Conservation (phyloP, 2,888 invertebrate species). For the Pecten maximus region DNA sequence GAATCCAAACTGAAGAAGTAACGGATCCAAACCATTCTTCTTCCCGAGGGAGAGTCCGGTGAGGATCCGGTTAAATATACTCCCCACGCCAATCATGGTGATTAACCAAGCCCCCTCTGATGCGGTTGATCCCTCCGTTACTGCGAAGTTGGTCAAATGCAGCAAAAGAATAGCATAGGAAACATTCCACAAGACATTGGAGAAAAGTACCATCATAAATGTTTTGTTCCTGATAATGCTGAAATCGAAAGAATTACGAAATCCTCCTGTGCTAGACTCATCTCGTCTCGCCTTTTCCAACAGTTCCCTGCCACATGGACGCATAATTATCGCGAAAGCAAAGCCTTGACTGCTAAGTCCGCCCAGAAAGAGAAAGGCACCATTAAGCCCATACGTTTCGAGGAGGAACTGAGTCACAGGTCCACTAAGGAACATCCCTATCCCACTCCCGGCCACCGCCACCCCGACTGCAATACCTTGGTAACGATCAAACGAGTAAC, state of each 20-base stretch:
- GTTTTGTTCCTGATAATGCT: conserved; percentile 42
- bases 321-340: conserved; percentile 42
- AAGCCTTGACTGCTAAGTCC: conserved; percentile 40
- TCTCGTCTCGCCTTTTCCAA: conserved; percentile 39
- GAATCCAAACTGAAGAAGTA: conserved; percentile 54
- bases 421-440: conserved; percentile 52
- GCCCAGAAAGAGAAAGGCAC: conserved; percentile 45
- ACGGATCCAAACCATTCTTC: conserved; percentile 51
- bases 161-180: conserved; percentile 51
- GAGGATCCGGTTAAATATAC: conserved; percentile 52
- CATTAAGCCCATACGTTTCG: conserved; percentile 46
- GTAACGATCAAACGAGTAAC: conserved; percentile 42
- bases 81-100: conserved; percentile 53
- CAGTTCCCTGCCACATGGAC: conserved; percentile 44
- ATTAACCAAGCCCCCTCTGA: conserved; percentile 52
- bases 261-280: not conserved
- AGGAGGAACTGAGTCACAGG: conserved; percentile 45
- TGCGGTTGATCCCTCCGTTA: conserved; percentile 48
- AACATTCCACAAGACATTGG: conserved; percentile 49
- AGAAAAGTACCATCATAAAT: conserved; percentile 49
- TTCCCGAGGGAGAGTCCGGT: conserved; percentile 53
- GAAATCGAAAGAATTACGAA: not conserved
- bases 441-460: conserved; percentile 37
- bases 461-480: conserved; percentile 44
- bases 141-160: conserved; percentile 55